These are phyloP conservation scores for Lasioglossum figueresi DNA, from an alignment of 2,888 invertebrate species.

Conservation along the genomic window DNA sequence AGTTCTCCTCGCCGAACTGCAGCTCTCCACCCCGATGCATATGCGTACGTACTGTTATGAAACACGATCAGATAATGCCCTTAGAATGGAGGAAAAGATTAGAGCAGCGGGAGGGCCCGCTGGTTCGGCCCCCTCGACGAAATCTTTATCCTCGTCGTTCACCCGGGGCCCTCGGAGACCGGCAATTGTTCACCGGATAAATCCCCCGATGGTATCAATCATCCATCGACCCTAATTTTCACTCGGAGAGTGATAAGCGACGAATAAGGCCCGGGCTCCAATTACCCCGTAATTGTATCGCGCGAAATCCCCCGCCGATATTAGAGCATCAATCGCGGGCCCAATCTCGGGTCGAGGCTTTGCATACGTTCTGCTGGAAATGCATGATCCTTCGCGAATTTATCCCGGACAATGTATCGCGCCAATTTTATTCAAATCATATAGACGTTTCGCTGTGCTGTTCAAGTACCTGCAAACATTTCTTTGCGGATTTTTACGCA, in stretches of 20 bases:
- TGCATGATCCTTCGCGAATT: background rate
- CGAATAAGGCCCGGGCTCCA: background rate
- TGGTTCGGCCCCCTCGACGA: background rate
- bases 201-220: conserved; percentile 22
- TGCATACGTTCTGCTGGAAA: conserved; percentile 51
- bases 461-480: background rate
- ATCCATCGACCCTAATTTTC: conserved; percentile 32
- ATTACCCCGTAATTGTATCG: conserved; percentile 47
- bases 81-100: background rate
- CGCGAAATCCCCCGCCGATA: conserved; percentile 39
- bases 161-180: background rate
- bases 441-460: too few relatives aligned
- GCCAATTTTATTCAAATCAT: background rate
- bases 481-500: background rate
- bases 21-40: background rate
- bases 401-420: background rate
- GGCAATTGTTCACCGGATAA: conserved; percentile 7
- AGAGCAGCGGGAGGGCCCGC: background rate
- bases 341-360: conserved; percentile 52
- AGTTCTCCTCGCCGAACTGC: background rate
- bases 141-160: conserved; percentile 1
- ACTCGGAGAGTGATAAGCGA: background rate
- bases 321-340: conserved; percentile 63
- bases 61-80: background rate
- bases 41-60: background rate